Evolutionary conservation across 2,797 vertebrate genomes (phyloP).

Genomic region (Pachyuromys duprasi): DNA sequence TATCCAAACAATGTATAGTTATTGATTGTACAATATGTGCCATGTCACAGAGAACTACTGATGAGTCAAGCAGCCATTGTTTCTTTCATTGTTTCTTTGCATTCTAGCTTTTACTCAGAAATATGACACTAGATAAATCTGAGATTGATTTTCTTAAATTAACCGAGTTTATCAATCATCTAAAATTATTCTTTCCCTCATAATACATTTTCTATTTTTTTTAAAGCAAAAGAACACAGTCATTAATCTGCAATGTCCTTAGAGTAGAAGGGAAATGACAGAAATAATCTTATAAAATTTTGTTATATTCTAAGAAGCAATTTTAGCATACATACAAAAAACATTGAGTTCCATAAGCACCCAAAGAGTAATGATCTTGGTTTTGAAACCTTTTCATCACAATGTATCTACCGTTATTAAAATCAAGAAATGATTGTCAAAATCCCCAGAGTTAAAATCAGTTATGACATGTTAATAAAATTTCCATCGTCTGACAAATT

Average conservation of each 20-base stretch:
- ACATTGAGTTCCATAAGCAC: neutral
- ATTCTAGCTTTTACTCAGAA: constrained; percentile 7
- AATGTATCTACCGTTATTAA: constrained; percentile 18
- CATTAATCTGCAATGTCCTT: constrained; percentile 3
- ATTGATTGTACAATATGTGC: neutral
- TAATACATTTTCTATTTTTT: neutral
- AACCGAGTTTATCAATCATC: neutral
- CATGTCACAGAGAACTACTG: neutral
- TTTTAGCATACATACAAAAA: neutral
- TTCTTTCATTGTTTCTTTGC: neutral
- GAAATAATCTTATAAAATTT: constrained; percentile 39
- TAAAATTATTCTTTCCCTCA: constrained; percentile 33
- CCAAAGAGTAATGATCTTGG: neutral
- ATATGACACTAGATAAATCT: constrained; percentile 3
- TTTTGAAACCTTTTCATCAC: constrained; percentile 33
- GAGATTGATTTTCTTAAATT: constrained; percentile 20
- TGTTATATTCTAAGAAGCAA: constrained; percentile 38
- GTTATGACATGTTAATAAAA: constrained; percentile 55
- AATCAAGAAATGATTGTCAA: constrained; percentile 39
- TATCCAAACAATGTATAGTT: neutral
- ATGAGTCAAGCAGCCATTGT: neutral
- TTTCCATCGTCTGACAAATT: neutral
- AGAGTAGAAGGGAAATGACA: constrained; percentile 8
- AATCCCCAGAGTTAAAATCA: constrained; percentile 35
- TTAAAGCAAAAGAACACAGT: constrained; percentile 10